Conservation (phyloP, 1,140 invertebrate genomes). For the Battus philenor region DNA sequence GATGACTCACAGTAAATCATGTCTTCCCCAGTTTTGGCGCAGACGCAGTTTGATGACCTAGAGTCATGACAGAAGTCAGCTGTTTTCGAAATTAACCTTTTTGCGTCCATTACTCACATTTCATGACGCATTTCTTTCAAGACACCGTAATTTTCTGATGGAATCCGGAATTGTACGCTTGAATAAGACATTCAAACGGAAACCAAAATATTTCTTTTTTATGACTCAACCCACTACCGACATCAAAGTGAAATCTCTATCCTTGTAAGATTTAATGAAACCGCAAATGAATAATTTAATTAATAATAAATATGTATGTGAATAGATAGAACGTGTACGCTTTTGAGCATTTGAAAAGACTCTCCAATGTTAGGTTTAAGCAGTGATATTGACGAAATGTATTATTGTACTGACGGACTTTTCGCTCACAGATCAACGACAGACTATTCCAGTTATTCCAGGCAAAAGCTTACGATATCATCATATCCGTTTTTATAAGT, state of each 20-base stretch:
- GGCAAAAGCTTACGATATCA: too few species aligned
- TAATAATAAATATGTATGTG: not conserved
- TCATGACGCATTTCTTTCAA: slow-evolving; percentile 15
- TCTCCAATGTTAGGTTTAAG: too few species aligned
- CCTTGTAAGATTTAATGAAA: not conserved
- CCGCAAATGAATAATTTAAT: not conserved
- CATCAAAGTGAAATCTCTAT: not conserved
- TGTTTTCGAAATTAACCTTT: slow-evolving; percentile 10
- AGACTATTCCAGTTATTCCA: too few species aligned
- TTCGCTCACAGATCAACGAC: too few species aligned
- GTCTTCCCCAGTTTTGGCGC: slow-evolving; percentile 33
- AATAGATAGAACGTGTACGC: too few species aligned
- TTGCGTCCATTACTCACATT: slow-evolving; percentile 7
- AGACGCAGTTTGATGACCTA: slow-evolving; percentile 28
- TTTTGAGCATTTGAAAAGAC: too few species aligned
- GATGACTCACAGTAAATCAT: slow-evolving; percentile 56
- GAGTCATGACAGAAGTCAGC: slow-evolving; percentile 15
- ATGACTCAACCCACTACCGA: not conserved
- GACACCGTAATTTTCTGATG: slow-evolving; percentile 4
- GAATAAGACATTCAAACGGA: slow-evolving; percentile 7
- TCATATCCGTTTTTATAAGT: too few species aligned
- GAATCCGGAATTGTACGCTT: slow-evolving; percentile 7
- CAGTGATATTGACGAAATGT: not conserved
- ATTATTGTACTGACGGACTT: too few species aligned
- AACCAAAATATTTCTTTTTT: slow-evolving; percentile 10